Conservation (phyloP, 2,113 vertebrate species). For the Amphilophus citrinellus region DNA sequence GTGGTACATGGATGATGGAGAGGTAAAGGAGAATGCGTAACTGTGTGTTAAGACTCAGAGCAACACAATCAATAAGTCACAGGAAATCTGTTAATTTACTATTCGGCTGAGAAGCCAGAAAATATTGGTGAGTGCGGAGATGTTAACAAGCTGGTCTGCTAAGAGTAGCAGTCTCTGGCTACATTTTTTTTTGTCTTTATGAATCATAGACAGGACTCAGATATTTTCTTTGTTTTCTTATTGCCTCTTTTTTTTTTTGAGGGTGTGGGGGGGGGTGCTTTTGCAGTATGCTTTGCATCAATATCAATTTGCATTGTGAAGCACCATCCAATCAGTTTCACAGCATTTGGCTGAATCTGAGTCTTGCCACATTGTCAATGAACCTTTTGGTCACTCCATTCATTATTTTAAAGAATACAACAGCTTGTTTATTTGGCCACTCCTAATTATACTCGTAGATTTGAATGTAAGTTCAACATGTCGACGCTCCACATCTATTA, state of each 20-base stretch:
- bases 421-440: no score
- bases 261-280: not conserved
- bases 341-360: not conserved
- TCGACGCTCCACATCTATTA: not conserved
- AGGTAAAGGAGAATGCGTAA: constrained; percentile 5
- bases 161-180: not conserved
- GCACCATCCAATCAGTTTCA: not conserved
- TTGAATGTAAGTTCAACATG: not conserved
- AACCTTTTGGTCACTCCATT: not conserved
- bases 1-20: not conserved
- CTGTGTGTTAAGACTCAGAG: constrained; percentile 29
- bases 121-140: constrained; percentile 42
- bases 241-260: not conserved
- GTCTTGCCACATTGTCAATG: not conserved
- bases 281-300: not conserved
- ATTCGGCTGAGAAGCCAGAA: constrained; percentile 36
- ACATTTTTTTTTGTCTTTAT: constrained; percentile 14
- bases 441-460: not conserved
- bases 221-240: not conserved
- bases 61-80: constrained; percentile 58
- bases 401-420: not conserved
- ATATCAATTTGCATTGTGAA: not conserved
- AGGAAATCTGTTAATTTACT: constrained; percentile 54
- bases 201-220: not conserved
- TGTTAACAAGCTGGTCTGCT: constrained; percentile 53